phyloP scores from a whole-genome alignment of 2,797 vertebrate species.

The Argentina silus region DNA sequence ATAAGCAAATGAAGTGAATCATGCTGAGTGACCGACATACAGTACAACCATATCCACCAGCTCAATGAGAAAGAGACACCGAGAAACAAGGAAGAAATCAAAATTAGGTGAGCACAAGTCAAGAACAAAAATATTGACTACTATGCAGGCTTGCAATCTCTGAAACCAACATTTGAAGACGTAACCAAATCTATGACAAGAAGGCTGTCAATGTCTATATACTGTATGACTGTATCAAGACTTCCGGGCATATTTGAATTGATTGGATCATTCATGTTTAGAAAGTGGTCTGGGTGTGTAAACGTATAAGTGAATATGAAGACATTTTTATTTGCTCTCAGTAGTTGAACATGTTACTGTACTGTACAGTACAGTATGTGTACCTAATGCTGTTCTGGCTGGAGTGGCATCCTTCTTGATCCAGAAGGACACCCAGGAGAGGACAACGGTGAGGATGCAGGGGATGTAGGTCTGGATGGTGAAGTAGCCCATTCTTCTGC shows the following conservation, averaged over 20 bases:
- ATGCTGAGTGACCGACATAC: slow-evolving; percentile 36
- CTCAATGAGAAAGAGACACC: slow-evolving; percentile 5
- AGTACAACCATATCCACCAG: slow-evolving; percentile 11
- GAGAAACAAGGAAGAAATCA: slow-evolving; percentile 9
- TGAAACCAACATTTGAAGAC: too few relatives aligned
- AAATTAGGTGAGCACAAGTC: slow-evolving; percentile 20
- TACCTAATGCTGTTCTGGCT: slow-evolving; percentile 94
- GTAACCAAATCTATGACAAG: background rate
- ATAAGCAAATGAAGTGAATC: slow-evolving; percentile 46
- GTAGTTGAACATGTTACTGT: too few relatives aligned
- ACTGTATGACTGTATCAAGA: background rate
- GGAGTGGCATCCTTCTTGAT: slow-evolving; percentile 98
- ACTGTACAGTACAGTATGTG: slow-evolving; percentile 12
- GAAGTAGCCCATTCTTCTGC: slow-evolving; percentile 96
- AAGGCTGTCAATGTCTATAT: background rate
- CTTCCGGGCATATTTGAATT: too few relatives aligned
- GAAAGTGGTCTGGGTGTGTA: too few relatives aligned
- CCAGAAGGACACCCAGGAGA: slow-evolving; percentile 98
- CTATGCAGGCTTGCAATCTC: too few relatives aligned
- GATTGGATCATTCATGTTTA: too few relatives aligned
- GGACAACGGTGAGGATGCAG: slow-evolving; percentile 94
- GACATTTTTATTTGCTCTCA: too few relatives aligned
- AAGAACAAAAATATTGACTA: background rate
- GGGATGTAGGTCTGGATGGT: slow-evolving; percentile 98
- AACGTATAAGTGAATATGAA: too few relatives aligned